Conservation (phyloP, 1,140 invertebrate genomes). For the Ostrea denselamellosa region DNA sequence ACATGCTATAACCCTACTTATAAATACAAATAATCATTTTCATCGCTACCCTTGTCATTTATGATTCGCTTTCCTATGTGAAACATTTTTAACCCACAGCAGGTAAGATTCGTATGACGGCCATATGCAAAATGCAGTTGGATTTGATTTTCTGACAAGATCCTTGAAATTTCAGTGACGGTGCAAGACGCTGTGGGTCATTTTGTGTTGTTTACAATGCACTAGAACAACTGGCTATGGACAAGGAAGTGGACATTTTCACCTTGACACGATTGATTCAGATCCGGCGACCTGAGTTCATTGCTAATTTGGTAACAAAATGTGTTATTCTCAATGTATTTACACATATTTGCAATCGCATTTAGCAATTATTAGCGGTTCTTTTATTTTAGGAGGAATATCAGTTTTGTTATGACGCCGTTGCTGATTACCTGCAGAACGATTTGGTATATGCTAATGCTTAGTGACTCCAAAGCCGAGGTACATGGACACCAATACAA, state of each 20-base stretch:
- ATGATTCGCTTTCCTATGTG: too few species aligned
- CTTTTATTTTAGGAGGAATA: neutral
- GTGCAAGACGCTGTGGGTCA: constrained; percentile 40
- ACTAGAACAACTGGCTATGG: neutral
- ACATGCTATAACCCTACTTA: too few species aligned
- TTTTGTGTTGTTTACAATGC: constrained; percentile 27
- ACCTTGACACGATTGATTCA: neutral
- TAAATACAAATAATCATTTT: too few species aligned
- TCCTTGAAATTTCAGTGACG: constrained; percentile 4
- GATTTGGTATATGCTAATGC: neutral
- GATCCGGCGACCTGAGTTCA: constrained; percentile 38
- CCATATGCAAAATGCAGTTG: too few species aligned
- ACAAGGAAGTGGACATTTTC: constrained; percentile 43
- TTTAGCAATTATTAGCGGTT: neutral
- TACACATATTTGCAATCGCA: too few species aligned
- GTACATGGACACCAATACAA: neutral
- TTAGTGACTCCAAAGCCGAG: neutral
- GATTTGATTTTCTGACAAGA: too few species aligned
- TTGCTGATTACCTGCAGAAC: neutral
- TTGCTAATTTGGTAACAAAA: constrained; percentile 8
- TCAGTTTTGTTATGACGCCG: neutral
- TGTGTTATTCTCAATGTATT: too few species aligned
- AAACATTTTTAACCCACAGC: too few species aligned
- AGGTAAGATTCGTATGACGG: too few species aligned
- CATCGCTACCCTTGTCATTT: too few species aligned